phyloP scores from a whole-genome alignment of 2,888 invertebrate genomes.

The Standfussiana lucernea region DNA sequence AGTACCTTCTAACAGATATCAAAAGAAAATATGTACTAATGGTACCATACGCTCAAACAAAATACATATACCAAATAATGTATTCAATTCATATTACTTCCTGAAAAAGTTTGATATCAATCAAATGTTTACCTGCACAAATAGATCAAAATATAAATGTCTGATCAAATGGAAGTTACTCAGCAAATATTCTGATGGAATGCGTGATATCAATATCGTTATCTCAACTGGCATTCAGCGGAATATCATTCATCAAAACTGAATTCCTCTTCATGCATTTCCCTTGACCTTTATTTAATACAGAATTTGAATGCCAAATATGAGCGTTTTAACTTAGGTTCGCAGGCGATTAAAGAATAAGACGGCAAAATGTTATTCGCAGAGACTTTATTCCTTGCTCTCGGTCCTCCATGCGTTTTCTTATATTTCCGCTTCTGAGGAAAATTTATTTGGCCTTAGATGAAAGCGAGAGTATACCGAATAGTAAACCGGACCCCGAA shows the following conservation, averaged over 20 bases:
- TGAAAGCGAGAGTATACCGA: conserved; percentile 79
- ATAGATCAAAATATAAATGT: conserved; percentile 46
- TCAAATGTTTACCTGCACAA: conserved; percentile 46
- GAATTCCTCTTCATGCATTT: conserved; percentile 41
- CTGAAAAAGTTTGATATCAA: conserved; percentile 38
- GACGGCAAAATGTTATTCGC: conserved; percentile 63
- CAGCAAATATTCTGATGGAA: conserved; percentile 51
- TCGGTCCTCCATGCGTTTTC: conserved; percentile 73
- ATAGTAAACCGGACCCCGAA: conserved; percentile 77
- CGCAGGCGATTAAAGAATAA: conserved; percentile 48
- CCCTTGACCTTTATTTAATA: conserved; percentile 47
- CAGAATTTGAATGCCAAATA: conserved; percentile 32
- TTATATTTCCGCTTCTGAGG: conserved; percentile 78
- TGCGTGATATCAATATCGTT: conserved; percentile 56
- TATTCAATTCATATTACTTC: conserved; percentile 32
- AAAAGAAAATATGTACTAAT: conserved; percentile 35
- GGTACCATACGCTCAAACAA: conserved; percentile 24
- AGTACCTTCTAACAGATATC: conserved; percentile 23
- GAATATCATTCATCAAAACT: conserved; percentile 51
- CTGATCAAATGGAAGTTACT: conserved; percentile 43
- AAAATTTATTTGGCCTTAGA: conserved; percentile 81
- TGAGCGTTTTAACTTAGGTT: conserved; percentile 49
- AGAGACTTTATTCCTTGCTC: conserved; percentile 70
- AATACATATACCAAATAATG: conserved; percentile 17
- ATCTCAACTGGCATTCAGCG: conserved; percentile 45